These are phyloP conservation scores for Leptodactylus fuscus DNA, from an alignment of 2,113 vertebrate genomes.

Conservation along the genomic window DNA sequence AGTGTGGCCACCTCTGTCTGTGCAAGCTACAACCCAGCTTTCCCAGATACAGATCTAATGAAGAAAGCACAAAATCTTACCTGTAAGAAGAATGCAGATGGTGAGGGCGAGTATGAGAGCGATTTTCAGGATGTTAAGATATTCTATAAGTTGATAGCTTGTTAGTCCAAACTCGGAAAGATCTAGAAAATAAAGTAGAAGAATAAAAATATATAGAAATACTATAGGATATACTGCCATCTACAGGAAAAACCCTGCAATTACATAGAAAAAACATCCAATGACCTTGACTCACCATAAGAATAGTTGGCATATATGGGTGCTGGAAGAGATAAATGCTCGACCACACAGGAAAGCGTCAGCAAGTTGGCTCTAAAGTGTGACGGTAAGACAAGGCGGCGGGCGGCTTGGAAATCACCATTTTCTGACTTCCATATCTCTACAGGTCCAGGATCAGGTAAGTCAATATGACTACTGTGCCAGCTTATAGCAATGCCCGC, in stretches of 20 bases:
- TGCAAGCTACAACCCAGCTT: too few species aligned
- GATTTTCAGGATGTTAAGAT: slow-evolving; percentile 50
- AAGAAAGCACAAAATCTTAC: not conserved
- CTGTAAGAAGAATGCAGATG: slow-evolving; percentile 4
- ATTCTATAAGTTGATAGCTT: slow-evolving; percentile 8
- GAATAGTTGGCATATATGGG: slow-evolving; percentile 63
- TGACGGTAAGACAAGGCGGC: not conserved
- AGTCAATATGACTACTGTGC: not conserved
- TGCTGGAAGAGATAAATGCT: slow-evolving; percentile 61
- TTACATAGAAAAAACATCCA: not conserved
- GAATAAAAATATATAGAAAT: not conserved
- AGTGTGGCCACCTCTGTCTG: too few species aligned
- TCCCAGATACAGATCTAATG: too few species aligned
- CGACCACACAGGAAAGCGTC: slow-evolving; percentile 63
- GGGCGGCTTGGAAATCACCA: not conserved
- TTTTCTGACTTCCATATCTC: not conserved
- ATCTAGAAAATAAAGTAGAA: not conserved
- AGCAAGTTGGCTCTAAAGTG: slow-evolving; percentile 26
- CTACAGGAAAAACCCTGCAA: slow-evolving; percentile 1
- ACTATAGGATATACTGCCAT: slow-evolving; percentile 10
- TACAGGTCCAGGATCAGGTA: not conserved
- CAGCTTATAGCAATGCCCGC: slow-evolving; percentile 63
- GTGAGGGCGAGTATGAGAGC: slow-evolving; percentile 17
- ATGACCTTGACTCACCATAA: slow-evolving; percentile 63
- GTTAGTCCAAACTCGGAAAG: not conserved